Evolutionary conservation across 2,113 vertebrate genomes (phyloP), one percentile per base, ranked within the genome.

Genomic region (Alethe castanea): DNA sequence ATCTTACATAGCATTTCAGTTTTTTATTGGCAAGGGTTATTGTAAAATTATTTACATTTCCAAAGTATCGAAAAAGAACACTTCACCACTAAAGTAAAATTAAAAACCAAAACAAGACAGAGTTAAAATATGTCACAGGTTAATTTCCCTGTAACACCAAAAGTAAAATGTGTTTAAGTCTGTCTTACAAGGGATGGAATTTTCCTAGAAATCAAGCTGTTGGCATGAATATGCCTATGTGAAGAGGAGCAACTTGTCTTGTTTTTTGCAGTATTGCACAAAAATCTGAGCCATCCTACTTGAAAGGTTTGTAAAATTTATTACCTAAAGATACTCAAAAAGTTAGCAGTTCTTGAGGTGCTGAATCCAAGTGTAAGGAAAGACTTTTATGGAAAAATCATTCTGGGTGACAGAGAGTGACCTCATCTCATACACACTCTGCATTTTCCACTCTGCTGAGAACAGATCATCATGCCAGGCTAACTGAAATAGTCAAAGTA

Each of bases 121-220:
- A 45, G 19, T 20, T 71, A 79, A 83, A 86, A 64, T 57, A 42
- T 8, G 3, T 64, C 20, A 28, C 12, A 47, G 26, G 11, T 72
- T 2, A 59, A 62, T 81, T 89, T 81, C 29, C 48, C 4, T 60
- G 19, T 47, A 81, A 64, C 28, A 40, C 3, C 29, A 73, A 90
- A 77, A 50, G 22, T 14, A 69, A 86, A 88, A 77, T 47, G 8
- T 53, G 10, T 45, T 1, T 48, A 82, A 71, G 5, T 70, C 25
- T 90, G 36, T 64, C n/a, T 85, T 57, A 67, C 20, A 86, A 33
- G 50, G 56, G 47, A 48, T 24, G 65, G 24, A 82, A 22, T 80
- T 93, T 96, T 92, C 83, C 83, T 94, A 56, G 88, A 92, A 91
- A 71, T 67, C 47, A 89, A 61, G 53, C 12, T n/a, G 15, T 42